Evolutionary conservation across 2,888 invertebrate genomes (phyloP).

Genomic region (Ceratothoa steindachneri): DNA sequence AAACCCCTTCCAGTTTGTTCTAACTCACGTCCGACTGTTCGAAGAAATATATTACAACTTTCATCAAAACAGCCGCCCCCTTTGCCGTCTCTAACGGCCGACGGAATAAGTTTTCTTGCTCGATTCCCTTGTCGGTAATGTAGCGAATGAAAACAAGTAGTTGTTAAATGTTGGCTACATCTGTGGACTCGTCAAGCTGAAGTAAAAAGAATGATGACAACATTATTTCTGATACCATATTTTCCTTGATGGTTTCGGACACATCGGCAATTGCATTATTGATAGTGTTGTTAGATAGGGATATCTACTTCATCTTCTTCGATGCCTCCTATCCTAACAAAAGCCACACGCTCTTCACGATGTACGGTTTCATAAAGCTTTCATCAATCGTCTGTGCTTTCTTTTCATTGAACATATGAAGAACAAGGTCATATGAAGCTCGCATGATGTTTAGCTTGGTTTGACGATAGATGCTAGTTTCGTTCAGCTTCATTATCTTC

Average conservation of each 20-base stretch:
- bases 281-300: too few relatives aligned
- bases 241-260: not conserved
- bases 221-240: not conserved
- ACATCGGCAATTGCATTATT: not conserved
- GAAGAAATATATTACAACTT: too few relatives aligned
- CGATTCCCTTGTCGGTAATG: too few relatives aligned
- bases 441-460: not conserved
- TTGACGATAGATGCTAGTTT: not conserved
- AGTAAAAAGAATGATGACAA: not conserved
- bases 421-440: constrained; percentile 3
- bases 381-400: constrained; percentile 13
- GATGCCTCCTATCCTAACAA: not conserved
- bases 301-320: not conserved
- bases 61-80: too few relatives aligned
- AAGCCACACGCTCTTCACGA: not conserved
- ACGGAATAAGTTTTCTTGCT: too few relatives aligned
- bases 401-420: not conserved
- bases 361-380: not conserved
- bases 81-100: too few relatives aligned
- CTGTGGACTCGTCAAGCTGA: not conserved
- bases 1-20: too few relatives aligned
- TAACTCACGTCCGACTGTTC: too few relatives aligned
- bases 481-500: too few relatives aligned
- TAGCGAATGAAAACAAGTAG: too few relatives aligned
- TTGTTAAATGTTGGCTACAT: too few relatives aligned